phyloP scores from a whole-genome alignment of 2,113 vertebrate species.

The Stomatorhinus ivindoensis region DNA sequence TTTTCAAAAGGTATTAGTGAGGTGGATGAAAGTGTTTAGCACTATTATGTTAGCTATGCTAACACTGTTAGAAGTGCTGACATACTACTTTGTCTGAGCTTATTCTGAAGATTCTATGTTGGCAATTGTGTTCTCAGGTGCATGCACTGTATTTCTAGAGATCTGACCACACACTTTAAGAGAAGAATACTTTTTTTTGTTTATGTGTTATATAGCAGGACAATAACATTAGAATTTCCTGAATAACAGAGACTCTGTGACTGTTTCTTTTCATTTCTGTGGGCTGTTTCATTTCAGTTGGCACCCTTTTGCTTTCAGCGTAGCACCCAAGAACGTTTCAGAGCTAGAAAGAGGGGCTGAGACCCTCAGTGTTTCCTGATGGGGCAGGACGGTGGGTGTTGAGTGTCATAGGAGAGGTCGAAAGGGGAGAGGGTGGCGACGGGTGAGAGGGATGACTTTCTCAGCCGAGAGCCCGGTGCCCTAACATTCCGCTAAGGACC shows the following conservation, averaged over 20 bases:
- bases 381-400: neutral
- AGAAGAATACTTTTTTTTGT: neutral
- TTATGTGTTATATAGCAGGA: neutral
- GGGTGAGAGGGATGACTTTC: neutral
- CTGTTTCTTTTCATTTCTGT: too few species aligned
- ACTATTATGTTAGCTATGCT: neutral
- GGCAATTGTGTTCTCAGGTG: neutral
- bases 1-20: neutral
- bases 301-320: neutral
- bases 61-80: neutral
- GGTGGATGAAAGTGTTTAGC: neutral
- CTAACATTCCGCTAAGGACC: conserved; percentile 12
- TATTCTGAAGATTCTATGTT: neutral
- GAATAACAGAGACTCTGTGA: neutral
- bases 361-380: neutral
- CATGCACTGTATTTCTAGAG: neutral
- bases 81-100: conserved; percentile 11
- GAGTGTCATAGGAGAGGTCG: neutral
- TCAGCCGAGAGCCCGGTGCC: neutral
- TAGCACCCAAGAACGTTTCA: neutral
- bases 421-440: neutral
- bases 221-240: neutral
- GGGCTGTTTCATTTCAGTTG: neutral
- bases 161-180: neutral
- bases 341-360: neutral